Base-by-base conservation (phyloP, 2,113 vertebrate genomes). In the Chionis minor region DNA sequence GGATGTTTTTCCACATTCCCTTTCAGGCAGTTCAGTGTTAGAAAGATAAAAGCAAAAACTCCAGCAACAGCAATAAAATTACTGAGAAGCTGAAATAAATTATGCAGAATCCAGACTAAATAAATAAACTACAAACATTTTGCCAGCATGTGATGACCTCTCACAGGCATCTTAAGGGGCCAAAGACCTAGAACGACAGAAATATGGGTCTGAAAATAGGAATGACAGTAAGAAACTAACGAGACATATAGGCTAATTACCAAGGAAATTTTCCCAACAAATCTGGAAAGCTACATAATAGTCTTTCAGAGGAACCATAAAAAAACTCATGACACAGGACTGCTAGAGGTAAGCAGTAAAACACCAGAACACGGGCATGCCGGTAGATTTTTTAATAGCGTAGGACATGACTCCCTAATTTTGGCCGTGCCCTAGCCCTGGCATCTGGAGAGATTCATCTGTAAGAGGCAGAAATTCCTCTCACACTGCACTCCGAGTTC, bases 391-490 rank as follows among this genome's bases (percentile, higher is more conserved):
- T 94, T 91, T 80, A 87, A 81, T 67, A 92, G 32, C 23, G 3
- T 20, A 86, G 72, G 82, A 87, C 83, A 59, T 4, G 22, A 63
- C 19, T 89, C 85, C 89, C 40, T 94, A 86, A 87, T 95, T 95
- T 75, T 84, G 89, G 65, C 86, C 69, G 3, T 84, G 94, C 30
- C 78, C 80, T 67, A 66, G 42, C n/a, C 32, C 38, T 90, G 92
- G 88, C 66, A 90, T 52, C 49, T 79, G 73, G 47, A 67, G 67
- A 87, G 81, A 63, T 92, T 74, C 28, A 35, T 51, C 63, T 71
- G 51, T 28, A 81, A 84, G 79, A 88, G 83, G 80, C 69, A 91
- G 78, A 71, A 95, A 84, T 94, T 89, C 73, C 65, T 86, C 89
- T 75, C 0, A 0, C 49, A 4, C 30, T 18, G 35, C 71, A 45